Evolutionary conservation across 2,797 vertebrate genomes (phyloP).

Genomic region (Sylvilagus floridanus): DNA sequence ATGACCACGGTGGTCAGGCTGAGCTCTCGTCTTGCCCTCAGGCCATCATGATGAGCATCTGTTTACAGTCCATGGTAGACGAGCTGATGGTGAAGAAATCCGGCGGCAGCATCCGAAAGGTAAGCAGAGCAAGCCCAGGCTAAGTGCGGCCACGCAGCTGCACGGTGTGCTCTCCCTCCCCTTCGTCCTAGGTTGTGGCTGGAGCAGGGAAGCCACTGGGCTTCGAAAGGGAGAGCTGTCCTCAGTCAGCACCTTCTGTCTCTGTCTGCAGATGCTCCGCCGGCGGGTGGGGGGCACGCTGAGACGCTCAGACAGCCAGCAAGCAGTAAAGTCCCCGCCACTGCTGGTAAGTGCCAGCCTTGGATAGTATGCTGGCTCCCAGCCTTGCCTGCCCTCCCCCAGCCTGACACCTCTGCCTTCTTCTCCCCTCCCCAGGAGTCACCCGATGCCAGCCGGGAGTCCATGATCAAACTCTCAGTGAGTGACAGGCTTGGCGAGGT

Average conservation of each 20-base stretch:
- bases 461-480: slow-evolving; percentile 96
- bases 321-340: slow-evolving; percentile 96
- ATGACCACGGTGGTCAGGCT: slow-evolving; percentile 10
- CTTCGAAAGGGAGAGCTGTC: neutral
- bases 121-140: slow-evolving; percentile 77
- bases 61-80: slow-evolving; percentile 99
- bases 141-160: neutral
- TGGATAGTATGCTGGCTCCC: neutral
- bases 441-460: slow-evolving; percentile 93
- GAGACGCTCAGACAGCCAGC: slow-evolving; percentile 95
- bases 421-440: slow-evolving; percentile 91
- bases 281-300: slow-evolving; percentile 92
- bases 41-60: slow-evolving; percentile 99
- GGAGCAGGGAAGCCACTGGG: neutral
- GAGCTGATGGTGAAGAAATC: slow-evolving; percentile 99
- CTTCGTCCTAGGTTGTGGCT: neutral
- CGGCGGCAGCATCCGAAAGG: slow-evolving; percentile 98
- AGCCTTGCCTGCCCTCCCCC: rapidly evolving
- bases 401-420: slow-evolving; percentile 22
- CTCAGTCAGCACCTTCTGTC: neutral
- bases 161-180: neutral
- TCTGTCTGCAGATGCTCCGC: slow-evolving; percentile 92
- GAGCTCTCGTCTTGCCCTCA: slow-evolving; percentile 75
- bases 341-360: slow-evolving; percentile 91
- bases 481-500: slow-evolving; percentile 86